Evolutionary conservation across 2,797 vertebrate genomes (phyloP).

Genomic region (Eptatretus atami): DNA sequence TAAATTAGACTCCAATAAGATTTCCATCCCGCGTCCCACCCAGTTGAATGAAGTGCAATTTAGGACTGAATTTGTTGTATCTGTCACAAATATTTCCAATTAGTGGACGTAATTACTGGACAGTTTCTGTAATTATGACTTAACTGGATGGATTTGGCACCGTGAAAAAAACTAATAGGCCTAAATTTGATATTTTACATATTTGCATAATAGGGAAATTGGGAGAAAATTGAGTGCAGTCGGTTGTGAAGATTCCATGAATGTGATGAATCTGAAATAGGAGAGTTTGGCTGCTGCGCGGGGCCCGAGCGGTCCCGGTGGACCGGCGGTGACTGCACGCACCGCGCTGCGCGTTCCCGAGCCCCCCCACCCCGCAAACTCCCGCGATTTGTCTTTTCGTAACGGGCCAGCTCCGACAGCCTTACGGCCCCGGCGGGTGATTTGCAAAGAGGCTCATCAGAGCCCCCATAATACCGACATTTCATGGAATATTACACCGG

Average conservation of each 20-base stretch:
- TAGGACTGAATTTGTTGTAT: constrained; percentile 99
- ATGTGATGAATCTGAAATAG: constrained; percentile 88
- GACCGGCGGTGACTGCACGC: background rate
- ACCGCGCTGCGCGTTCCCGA: background rate
- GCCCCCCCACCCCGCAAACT: background rate
- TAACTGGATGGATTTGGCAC: constrained; percentile 95
- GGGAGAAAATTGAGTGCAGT: constrained; percentile 99
- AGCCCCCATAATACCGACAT: constrained; percentile 69
- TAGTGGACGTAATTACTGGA: constrained; percentile 97
- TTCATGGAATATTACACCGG: constrained; percentile 98
- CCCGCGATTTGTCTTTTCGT: background rate
- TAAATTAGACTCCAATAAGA: constrained; percentile 66
- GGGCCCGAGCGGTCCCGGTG: constrained; percentile 8
- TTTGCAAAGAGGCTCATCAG: constrained; percentile 9
- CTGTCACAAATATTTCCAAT: constrained; percentile 99
- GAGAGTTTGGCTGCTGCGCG: constrained; percentile 13
- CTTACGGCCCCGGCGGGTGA: constrained; percentile 1
- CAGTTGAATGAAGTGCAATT: constrained; percentile 94
- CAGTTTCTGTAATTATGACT: constrained; percentile 97
- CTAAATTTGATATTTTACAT: constrained; percentile 99
- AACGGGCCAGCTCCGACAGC: background rate
- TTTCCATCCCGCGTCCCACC: constrained; percentile 57
- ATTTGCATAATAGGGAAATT: constrained; percentile 99
- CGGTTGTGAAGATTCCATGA: constrained; percentile 99
- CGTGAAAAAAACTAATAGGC: constrained; percentile 85